A percentile compares a stretch with the other conserved stretches of the same genome.
These are phyloP conservation scores for Leptopilina boulardi DNA, from an alignment of 1,140 invertebrate species.

Conservation along the genomic window DNA sequence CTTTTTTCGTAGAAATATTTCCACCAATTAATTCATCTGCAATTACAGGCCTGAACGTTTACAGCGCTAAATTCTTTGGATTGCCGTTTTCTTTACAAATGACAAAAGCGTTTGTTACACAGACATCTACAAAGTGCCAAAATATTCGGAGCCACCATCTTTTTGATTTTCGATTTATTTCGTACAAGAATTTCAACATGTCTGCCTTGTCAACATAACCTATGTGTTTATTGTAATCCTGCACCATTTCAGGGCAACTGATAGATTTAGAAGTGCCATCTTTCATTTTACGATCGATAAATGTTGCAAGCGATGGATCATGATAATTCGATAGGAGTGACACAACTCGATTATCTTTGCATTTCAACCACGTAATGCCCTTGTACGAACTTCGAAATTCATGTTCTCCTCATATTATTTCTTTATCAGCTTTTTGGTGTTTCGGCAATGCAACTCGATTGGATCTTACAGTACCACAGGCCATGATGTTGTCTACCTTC, in stretches of 20 bases:
- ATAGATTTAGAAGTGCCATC: slow-evolving; percentile 55
- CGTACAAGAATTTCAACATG: background rate
- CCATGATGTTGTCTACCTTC: slow-evolving; percentile 58
- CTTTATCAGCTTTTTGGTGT: slow-evolving; percentile 55
- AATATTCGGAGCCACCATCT: too few relatives aligned
- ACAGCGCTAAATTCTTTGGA: too few relatives aligned
- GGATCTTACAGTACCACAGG: slow-evolving; percentile 65
- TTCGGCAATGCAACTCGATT: slow-evolving; percentile 55
- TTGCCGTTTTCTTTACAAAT: too few relatives aligned
- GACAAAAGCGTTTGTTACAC: too few relatives aligned
- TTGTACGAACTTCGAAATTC: slow-evolving; percentile 61
- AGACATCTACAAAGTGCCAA: too few relatives aligned
- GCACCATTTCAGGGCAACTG: slow-evolving; percentile 55
- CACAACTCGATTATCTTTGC: slow-evolving; percentile 64
- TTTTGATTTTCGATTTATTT: background rate
- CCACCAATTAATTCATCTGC: too few relatives aligned
- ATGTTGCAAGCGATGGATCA: slow-evolving; percentile 47
- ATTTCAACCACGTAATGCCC: slow-evolving; percentile 41
- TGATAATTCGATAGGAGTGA: slow-evolving; percentile 66
- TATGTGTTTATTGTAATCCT: slow-evolving; percentile 66
- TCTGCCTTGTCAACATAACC: slow-evolving; percentile 66
- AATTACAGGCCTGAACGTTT: too few relatives aligned
- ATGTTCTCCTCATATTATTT: slow-evolving; percentile 48
- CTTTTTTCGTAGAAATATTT: too few relatives aligned
- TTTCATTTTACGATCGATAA: slow-evolving; percentile 54